Evolutionary conservation across 2,888 invertebrate species (phyloP), one percentile per base, ranked within the genome.

Genomic region (Drosophila lacicola): DNA sequence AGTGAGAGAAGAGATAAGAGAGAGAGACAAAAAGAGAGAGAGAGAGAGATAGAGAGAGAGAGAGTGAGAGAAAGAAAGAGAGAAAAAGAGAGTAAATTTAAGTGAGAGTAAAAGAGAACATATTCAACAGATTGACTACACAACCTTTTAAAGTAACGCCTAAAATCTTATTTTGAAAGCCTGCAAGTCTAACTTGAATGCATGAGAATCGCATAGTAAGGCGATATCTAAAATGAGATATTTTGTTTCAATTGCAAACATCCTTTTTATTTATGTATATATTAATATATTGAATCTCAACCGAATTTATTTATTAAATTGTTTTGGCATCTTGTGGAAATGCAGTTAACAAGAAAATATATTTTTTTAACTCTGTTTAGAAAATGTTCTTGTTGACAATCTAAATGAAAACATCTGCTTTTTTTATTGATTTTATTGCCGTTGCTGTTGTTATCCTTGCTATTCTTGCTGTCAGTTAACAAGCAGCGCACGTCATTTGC

Each of bases 401-500:
- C 45, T n/a, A 54, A 65, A 74, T 81, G 70, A 65, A 63, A 60
- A 65, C 14, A 21, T 44, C 21, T 34, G 21, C 17, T 34, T 78
- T 55, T 65, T 56, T 61, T 78, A 57, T 65, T 63, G 67, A 70
- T 74, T 81, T 63, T 77, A 44, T 63, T 49, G 50, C 36, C 62
- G 34, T 51, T 58, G 47, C 53, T 60, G 47, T 60, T 36, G 50
- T 14, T 44, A 55, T 45, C 55, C 55, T 49, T 55, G 64, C 67
- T 77, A 70, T 70, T 68, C 57, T 75, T 74, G 63, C 45, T 70
- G 73, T 73, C 60, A 57, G 57, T 69, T 36, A 55, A 81, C 70
- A 80, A 81, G 57, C 64, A 58, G 54, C 47, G 65, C 68, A 78
- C 67, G 74, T 84, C 79, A 71, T 46, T 85, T 74, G 75, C 80